Evolutionary conservation across 37 sponge, comb jelly and placozoan species (phyloP).

Genomic region (Eunapius fragilis): DNA sequence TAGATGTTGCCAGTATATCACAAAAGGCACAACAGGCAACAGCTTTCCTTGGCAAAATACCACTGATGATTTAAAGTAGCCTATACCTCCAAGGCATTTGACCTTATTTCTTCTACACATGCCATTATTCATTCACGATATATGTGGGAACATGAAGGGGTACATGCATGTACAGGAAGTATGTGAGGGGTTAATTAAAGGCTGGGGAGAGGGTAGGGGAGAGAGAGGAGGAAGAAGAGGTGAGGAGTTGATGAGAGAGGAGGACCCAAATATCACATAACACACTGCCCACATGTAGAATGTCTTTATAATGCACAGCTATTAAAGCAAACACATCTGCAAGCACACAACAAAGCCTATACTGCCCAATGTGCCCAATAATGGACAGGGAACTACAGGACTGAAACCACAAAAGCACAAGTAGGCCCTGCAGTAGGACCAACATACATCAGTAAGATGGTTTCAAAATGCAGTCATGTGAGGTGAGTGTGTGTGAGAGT

Average conservation of each 20-base stretch:
- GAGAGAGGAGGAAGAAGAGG: constrained; percentile 3
- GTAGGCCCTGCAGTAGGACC: background rate
- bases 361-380: background rate
- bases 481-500: background rate
- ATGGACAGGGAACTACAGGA: background rate
- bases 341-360: background rate
- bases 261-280: background rate
- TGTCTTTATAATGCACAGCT: background rate
- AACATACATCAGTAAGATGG: background rate
- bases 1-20: background rate
- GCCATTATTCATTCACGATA: background rate
- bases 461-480: background rate
- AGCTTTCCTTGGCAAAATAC: background rate
- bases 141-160: background rate
- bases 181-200: background rate
- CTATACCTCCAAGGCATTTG: background rate
- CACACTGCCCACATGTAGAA: background rate
- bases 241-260: background rate
- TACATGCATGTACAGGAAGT: background rate
- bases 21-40: background rate
- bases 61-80: background rate
- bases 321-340: constrained; percentile 1
- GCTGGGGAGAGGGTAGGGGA: background rate
- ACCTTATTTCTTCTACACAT: background rate
- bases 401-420: background rate